These are phyloP conservation scores for Silurus glanis DNA, from an alignment of 2,113 vertebrate genomes.

Conservation along the genomic window DNA sequence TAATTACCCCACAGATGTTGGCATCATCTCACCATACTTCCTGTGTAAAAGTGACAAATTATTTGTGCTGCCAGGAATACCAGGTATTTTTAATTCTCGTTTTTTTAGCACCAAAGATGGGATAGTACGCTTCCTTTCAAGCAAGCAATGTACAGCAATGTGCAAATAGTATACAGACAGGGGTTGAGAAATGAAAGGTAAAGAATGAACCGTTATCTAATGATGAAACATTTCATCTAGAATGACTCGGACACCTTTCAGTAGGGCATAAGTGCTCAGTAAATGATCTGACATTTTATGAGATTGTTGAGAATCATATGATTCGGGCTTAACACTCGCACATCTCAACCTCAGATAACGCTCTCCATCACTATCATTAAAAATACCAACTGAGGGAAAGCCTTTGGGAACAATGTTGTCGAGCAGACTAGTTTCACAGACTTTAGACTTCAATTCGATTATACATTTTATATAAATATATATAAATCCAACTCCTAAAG, in stretches of 20 bases:
- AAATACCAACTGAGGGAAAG: neutral
- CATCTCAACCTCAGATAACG: neutral
- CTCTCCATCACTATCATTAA: neutral
- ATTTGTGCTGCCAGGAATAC: conserved; percentile 73
- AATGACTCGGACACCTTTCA: neutral
- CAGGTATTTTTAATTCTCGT: conserved; percentile 50
- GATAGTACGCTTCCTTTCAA: conserved; percentile 48
- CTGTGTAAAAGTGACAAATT: conserved; percentile 68
- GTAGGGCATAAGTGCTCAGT: too few species aligned
- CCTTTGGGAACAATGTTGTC: neutral
- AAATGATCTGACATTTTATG: neutral
- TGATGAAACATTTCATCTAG: neutral
- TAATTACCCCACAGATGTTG: conserved; percentile 77
- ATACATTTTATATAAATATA: too few species aligned
- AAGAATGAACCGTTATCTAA: neutral
- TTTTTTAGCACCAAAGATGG: conserved; percentile 56
- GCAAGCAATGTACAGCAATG: conserved; percentile 22
- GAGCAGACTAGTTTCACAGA: neutral
- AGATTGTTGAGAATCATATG: neutral
- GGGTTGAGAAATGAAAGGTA: neutral
- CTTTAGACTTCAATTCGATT: neutral
- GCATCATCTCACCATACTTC: conserved; percentile 72
- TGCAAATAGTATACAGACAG: conserved; percentile 10
- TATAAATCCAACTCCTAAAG: too few species aligned
- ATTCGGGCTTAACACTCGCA: neutral